Percentiles rank a stretch among this genome's conserved stretches.
These are phyloP conservation scores for Dendroctonus valens DNA, from an alignment of 1,140 invertebrate genomes.

Conservation along the genomic window DNA sequence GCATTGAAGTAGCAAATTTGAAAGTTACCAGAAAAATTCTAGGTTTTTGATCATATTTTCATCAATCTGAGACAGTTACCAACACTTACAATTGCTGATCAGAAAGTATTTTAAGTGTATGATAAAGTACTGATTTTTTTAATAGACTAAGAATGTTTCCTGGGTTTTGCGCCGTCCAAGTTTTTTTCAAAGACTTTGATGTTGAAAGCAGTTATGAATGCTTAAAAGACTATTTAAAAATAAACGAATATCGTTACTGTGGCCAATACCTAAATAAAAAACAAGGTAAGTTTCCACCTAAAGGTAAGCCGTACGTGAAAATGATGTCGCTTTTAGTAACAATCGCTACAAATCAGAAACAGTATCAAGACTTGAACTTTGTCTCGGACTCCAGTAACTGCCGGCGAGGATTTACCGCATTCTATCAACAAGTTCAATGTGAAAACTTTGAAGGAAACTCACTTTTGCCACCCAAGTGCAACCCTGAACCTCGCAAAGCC, in stretches of 20 bases:
- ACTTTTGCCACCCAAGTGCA: too few relatives aligned
- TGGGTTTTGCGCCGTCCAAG: slow-evolving; percentile 37
- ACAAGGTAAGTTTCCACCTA: slow-evolving; percentile 7
- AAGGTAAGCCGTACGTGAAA: neutral
- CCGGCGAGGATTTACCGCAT: slow-evolving; percentile 15
- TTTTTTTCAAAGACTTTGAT: slow-evolving; percentile 38
- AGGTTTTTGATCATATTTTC: too few relatives aligned
- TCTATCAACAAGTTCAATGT: slow-evolving; percentile 23
- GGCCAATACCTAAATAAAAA: slow-evolving; percentile 22
- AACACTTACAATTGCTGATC: too few relatives aligned
- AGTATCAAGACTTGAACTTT: slow-evolving; percentile 18
- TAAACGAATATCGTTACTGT: slow-evolving; percentile 30
- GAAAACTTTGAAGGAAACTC: slow-evolving; percentile 4
- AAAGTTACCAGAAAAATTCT: too few relatives aligned
- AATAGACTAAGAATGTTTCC: slow-evolving; percentile 29
- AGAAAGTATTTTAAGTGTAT: too few relatives aligned
- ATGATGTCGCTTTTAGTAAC: slow-evolving; percentile 17
- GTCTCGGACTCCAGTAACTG: slow-evolving; percentile 15
- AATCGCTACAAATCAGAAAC: neutral
- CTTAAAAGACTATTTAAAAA: slow-evolving; percentile 37
- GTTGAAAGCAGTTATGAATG: slow-evolving; percentile 37
- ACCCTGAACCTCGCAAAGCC: too few relatives aligned
- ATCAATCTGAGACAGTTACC: too few relatives aligned
- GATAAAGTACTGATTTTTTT: too few relatives aligned
- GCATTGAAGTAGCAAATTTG: too few relatives aligned